Evolutionary conservation across 2,797 vertebrate species (phyloP), one percentile per base, ranked within the genome.

Genomic region (Pseudomugil gertrudae): DNA sequence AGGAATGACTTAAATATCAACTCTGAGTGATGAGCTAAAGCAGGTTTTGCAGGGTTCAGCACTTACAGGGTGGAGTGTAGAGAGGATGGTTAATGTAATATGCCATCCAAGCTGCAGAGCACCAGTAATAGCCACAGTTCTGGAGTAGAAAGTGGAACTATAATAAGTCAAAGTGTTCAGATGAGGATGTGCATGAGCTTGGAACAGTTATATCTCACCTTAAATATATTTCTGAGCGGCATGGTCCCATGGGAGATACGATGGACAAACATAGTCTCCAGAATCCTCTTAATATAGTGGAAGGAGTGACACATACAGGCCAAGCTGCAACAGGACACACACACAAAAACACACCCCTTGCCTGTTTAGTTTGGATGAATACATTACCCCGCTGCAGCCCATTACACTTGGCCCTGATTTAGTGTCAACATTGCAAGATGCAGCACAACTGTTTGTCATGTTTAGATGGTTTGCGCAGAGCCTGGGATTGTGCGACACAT

Each of bases 31-130:
- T 47, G 60, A 72, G 68, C 74, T 59, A 57, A 43, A 61, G 24
- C 26, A 33, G 71, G 54, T 67, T 58, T 24, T 33, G 29, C n/a
- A 47, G n/a, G 11, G 32, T 32, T 67, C 53, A 68, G 67, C 66
- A 93, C 96, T 96, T 92, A 98, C 96, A 92, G 21, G 96, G 96
- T 0, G 96, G 90, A 0, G 96, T 98, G 88, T 98, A 98, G 64
- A 98, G 96, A 0, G 96, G 97, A 86, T 98, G 97, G 91, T 98
- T 98, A 83, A 98, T 98, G 90, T 98, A 97, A 73, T 97, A 98
- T 1, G 97, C 96, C 96, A 98, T 97, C 96, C 96, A 98, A 0
- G 96, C 97, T 1, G 97, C 95, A 19, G 96, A 91, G 75, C 94
- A 95, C 97, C 97, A 98, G 86, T 98, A 97, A 92, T 96, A 98